Conservation (phyloP, 2,113 vertebrate species). For the Forbesichthys papilliferus region DNA sequence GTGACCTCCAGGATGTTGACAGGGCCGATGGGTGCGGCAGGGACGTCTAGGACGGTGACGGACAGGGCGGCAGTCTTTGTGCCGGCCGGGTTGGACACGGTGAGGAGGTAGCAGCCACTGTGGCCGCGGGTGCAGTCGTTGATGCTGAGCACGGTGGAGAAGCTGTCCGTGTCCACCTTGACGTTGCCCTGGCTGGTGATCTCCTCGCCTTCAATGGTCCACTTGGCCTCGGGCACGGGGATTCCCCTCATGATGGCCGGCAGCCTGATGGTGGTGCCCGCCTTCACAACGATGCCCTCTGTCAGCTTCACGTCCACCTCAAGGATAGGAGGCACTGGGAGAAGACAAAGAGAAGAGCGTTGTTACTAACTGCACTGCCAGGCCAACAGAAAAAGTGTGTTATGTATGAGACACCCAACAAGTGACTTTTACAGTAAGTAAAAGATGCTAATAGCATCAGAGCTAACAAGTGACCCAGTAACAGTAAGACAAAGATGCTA, state of each 20-base stretch:
- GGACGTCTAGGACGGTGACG: conserved; percentile 94
- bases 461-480: no score
- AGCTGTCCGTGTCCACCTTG: conserved; percentile 91
- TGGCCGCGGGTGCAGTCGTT: conserved; percentile 91
- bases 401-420: background rate
- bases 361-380: conserved; percentile 1
- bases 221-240: conserved; percentile 90
- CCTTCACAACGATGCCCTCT: conserved; percentile 97
- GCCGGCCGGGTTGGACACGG: conserved; percentile 92
- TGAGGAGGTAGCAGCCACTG: conserved; percentile 92
- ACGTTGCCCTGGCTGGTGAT: conserved; percentile 85
- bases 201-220: conserved; percentile 87
- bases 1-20: conserved; percentile 92
- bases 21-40: conserved; percentile 93
- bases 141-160: conserved; percentile 91
- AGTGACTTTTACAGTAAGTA: no score
- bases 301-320: conserved; percentile 94
- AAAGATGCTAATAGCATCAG: no score
- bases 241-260: conserved; percentile 96
- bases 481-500: no score
- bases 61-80: conserved; percentile 88
- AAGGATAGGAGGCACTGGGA: conserved; percentile 88
- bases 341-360: background rate
- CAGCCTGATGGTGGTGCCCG: conserved; percentile 91
- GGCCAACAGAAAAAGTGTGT: conserved; percentile 5